A percentile compares a stretch with the other conserved stretches of the same genome.
phyloP scores from a whole-genome alignment of 2,113 vertebrate species.

The Aptenodytes patagonicus region DNA sequence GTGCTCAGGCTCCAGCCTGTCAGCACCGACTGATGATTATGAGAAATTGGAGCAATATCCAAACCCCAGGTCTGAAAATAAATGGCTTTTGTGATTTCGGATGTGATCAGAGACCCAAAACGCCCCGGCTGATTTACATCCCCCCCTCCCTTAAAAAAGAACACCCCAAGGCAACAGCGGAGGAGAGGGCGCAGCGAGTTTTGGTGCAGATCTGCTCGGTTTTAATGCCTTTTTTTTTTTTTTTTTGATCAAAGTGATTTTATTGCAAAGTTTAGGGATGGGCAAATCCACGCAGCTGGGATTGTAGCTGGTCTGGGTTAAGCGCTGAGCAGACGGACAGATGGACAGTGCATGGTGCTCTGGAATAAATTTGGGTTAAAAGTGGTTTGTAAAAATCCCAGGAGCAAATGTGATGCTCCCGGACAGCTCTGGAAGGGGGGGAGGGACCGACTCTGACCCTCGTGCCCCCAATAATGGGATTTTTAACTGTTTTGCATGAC shows the following conservation, averaged over 20 bases:
- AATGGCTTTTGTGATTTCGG: background rate
- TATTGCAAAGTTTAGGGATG: background rate
- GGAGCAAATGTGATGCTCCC: background rate
- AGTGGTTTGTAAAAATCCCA: background rate
- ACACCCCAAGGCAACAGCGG: rapidly evolving
- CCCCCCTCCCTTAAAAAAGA: too few relatives aligned
- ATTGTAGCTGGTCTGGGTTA: background rate
- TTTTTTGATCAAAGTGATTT: background rate
- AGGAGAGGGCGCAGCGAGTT: background rate
- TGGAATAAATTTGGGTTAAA: background rate
- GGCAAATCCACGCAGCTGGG: background rate
- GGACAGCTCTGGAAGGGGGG: background rate
- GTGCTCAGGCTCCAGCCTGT: background rate
- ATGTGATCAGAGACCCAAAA: background rate
- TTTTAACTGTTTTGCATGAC: background rate
- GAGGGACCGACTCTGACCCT: background rate
- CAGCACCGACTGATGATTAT: background rate
- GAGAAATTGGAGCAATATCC: background rate
- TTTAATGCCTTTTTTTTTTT: background rate
- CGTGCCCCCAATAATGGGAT: background rate
- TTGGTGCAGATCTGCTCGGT: background rate
- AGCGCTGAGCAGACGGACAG: background rate
- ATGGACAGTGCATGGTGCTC: rapidly evolving
- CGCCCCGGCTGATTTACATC: background rate
- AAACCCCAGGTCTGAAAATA: background rate